A percentile compares a stretch with the other conserved stretches of the same genome.
Conservation (phyloP, 2,113 vertebrate genomes). For the Lepus timidus region DNA sequence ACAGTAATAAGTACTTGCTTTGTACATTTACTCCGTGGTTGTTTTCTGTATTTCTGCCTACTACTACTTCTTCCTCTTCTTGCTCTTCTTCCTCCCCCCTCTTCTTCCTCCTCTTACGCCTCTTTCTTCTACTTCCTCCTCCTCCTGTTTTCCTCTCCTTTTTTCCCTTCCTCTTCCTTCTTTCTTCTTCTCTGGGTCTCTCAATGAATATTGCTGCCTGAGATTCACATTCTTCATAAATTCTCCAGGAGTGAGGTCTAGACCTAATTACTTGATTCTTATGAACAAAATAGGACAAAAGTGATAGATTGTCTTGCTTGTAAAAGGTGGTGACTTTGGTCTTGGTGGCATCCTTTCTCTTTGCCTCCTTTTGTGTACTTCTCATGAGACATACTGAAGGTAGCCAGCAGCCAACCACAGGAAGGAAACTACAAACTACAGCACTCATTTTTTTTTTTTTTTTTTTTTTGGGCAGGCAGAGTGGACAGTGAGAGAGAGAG, state of each 20-base stretch:
- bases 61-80: too few species aligned
- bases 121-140: too few species aligned
- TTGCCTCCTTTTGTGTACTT: not conserved
- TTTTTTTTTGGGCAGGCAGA: too few species aligned
- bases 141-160: not conserved
- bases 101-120: not conserved
- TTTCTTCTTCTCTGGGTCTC: not conserved
- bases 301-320: not conserved
- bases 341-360: not conserved
- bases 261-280: not conserved
- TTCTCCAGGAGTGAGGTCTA: not conserved
- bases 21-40: not conserved
- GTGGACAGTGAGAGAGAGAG: too few species aligned
- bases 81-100: not conserved
- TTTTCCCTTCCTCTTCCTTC: not conserved
- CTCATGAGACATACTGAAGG: not conserved
- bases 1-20: not conserved
- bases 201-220: not conserved
- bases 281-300: not conserved
- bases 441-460: not conserved
- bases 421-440: fast-evolving
- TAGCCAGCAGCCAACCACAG: not conserved
- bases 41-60: too few species aligned
- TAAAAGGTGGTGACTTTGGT: not conserved
- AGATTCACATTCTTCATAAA: not conserved